These are phyloP conservation scores for Aspidoscelis tigris DNA, from an alignment of 2,113 vertebrate genomes.

Conservation along the genomic window DNA sequence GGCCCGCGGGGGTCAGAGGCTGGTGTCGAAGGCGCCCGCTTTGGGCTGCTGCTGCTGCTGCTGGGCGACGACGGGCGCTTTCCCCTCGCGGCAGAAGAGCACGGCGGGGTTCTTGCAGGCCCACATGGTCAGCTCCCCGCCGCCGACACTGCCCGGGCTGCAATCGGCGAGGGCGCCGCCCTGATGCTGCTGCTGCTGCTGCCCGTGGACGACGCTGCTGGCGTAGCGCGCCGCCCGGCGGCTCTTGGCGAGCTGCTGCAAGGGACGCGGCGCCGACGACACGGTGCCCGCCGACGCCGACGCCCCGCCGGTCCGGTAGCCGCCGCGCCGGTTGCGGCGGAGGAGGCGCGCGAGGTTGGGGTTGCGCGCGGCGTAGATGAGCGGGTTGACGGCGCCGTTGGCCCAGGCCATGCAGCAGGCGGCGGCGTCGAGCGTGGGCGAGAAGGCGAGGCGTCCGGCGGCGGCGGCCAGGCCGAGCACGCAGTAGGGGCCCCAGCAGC, in stretches of 20 bases:
- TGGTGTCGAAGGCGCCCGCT: slow-evolving; percentile 78
- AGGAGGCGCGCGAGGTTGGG: slow-evolving; percentile 90
- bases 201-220: slow-evolving; percentile 73
- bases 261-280: slow-evolving; percentile 67
- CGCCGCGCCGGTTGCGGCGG: slow-evolving; percentile 87
- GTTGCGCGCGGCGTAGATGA: slow-evolving; percentile 92
- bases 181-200: background rate
- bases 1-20: slow-evolving; percentile 73
- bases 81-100: slow-evolving; percentile 87
- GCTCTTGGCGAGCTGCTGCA: slow-evolving; percentile 44
- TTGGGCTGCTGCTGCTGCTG: slow-evolving; percentile 66
- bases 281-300: slow-evolving; percentile 77
- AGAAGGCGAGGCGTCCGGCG: slow-evolving; percentile 80
- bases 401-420: slow-evolving; percentile 94
- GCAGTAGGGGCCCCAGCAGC: slow-evolving; percentile 95
- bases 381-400: slow-evolving; percentile 92
- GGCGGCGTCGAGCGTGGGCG: slow-evolving; percentile 84
- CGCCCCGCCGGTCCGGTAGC: slow-evolving; percentile 93
- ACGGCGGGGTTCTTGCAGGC: slow-evolving; percentile 91
- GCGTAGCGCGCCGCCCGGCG: slow-evolving; percentile 76
- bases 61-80: slow-evolving; percentile 59
- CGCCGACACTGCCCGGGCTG: slow-evolving; percentile 75
- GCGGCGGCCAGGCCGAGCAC: slow-evolving; percentile 86
- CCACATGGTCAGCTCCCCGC: slow-evolving; percentile 89
- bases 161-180: slow-evolving; percentile 75